Evolutionary conservation across 2,797 vertebrate species (phyloP).

Genomic region (Otus scops): DNA sequence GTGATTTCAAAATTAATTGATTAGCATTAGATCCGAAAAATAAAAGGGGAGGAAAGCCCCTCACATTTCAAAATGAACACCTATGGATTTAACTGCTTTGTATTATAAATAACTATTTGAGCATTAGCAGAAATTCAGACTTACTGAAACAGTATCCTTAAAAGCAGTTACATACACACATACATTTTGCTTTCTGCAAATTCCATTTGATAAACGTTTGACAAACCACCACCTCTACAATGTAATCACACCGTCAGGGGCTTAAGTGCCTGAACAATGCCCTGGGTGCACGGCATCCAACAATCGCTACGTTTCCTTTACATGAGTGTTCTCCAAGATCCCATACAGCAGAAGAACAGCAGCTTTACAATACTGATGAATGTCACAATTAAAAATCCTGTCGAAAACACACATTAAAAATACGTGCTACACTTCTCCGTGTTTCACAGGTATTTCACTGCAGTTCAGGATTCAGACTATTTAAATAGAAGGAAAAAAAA

Average conservation of each 20-base stretch:
- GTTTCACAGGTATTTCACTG: neutral
- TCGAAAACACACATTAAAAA: neutral
- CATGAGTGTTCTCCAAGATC: neutral
- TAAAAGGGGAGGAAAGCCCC: neutral
- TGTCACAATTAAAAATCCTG: neutral
- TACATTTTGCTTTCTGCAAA: neutral
- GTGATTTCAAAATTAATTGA: neutral
- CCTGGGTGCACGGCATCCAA: neutral
- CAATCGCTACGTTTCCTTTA: neutral
- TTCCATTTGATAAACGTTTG: neutral
- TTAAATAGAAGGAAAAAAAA: neutral
- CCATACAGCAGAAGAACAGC: neutral
- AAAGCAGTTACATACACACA: neutral
- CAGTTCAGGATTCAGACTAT: neutral
- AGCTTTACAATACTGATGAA: neutral
- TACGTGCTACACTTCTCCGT: neutral
- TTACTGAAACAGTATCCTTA: neutral
- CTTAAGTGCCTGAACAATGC: neutral
- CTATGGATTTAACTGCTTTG: neutral
- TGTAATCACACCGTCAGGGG: neutral
- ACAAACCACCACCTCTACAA: neutral
- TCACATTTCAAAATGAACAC: neutral
- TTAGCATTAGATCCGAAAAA: neutral
- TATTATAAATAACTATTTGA: neutral
- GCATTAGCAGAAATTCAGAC: neutral